Conservation (phyloP, 2,888 invertebrate species). For the Acleris laterana region DNA sequence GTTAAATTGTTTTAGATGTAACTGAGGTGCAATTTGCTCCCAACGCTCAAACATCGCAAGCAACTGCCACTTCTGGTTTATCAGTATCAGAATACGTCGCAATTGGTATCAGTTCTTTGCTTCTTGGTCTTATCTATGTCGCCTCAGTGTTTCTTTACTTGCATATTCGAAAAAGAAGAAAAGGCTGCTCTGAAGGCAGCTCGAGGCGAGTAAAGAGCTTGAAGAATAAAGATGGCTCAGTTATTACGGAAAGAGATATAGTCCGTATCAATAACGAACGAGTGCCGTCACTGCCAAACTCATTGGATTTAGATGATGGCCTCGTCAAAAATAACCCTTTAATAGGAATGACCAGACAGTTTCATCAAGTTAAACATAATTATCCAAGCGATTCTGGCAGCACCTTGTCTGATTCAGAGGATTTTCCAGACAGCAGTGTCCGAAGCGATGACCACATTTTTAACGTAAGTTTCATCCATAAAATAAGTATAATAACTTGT, state of each 20-base stretch:
- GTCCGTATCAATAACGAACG: conserved; percentile 75
- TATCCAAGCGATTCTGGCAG: conserved; percentile 83
- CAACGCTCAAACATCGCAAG: conserved; percentile 84
- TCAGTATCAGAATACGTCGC: conserved; percentile 91
- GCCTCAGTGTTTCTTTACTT: conserved; percentile 93
- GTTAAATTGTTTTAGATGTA: conserved; percentile 85
- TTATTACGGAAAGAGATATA: conserved; percentile 75
- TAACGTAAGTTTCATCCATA: conserved; percentile 51
- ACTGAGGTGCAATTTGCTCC: conserved; percentile 91
- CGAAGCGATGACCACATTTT: conserved; percentile 66
- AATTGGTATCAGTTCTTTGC: conserved; percentile 91
- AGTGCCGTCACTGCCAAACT: conserved; percentile 62
- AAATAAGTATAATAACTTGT: neutral
- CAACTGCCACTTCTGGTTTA: conserved; percentile 85
- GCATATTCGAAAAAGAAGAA: conserved; percentile 88
- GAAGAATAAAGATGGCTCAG: conserved; percentile 71
- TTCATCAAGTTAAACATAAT: conserved; percentile 74
- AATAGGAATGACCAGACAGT: conserved; percentile 85
- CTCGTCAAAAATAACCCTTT: conserved; percentile 92
- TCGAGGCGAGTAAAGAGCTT: conserved; percentile 66
- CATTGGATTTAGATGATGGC: conserved; percentile 86
- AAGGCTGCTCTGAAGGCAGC: conserved; percentile 73
- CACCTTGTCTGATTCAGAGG: conserved; percentile 87
- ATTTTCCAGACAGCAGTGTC: conserved; percentile 72
- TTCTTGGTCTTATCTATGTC: conserved; percentile 94